Evolutionary conservation across 2,888 invertebrate genomes (phyloP).

Genomic region (Agrotis ipsilon): DNA sequence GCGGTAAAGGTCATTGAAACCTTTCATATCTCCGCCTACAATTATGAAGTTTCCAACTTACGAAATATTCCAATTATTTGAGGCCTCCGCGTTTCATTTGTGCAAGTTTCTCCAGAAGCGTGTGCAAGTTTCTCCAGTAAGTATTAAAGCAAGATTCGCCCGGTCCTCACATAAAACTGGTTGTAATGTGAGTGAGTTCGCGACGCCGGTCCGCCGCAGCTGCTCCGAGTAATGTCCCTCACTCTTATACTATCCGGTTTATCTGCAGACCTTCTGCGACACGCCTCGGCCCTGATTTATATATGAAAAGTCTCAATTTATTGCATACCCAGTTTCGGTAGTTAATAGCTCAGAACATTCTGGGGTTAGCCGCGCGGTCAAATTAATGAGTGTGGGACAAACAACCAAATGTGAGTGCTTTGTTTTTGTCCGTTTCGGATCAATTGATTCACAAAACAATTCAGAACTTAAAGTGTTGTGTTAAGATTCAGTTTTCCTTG

Average conservation of each 20-base stretch:
- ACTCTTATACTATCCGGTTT: conserved; percentile 81
- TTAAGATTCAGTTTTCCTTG: conserved; percentile 39
- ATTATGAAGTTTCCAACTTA: conserved; percentile 65
- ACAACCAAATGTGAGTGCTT: conserved; percentile 73
- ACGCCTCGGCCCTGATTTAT: conserved; percentile 83
- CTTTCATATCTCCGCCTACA: conserved; percentile 53
- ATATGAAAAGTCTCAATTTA: conserved; percentile 85
- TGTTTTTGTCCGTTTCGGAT: conserved; percentile 69
- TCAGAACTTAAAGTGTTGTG: conserved; percentile 25
- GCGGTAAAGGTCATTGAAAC: too few relatives aligned
- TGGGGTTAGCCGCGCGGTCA: conserved; percentile 79
- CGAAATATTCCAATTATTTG: conserved; percentile 74
- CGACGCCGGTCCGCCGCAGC: conserved; percentile 74
- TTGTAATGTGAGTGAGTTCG: conserved; percentile 83
- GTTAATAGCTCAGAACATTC: conserved; percentile 85
- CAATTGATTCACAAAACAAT: conserved; percentile 36
- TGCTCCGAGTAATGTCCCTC: conserved; percentile 79
- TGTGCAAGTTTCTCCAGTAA: too few relatives aligned
- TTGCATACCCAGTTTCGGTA: conserved; percentile 78
- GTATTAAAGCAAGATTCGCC: conserved; percentile 71
- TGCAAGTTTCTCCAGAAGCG: conserved; percentile 74
- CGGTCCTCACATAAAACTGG: conserved; percentile 77
- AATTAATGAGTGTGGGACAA: conserved; percentile 83
- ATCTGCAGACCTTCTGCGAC: conserved; percentile 81
- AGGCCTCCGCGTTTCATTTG: conserved; percentile 76